Base-by-base conservation (phyloP, 2,888 invertebrate species). In the Altica lythri region DNA sequence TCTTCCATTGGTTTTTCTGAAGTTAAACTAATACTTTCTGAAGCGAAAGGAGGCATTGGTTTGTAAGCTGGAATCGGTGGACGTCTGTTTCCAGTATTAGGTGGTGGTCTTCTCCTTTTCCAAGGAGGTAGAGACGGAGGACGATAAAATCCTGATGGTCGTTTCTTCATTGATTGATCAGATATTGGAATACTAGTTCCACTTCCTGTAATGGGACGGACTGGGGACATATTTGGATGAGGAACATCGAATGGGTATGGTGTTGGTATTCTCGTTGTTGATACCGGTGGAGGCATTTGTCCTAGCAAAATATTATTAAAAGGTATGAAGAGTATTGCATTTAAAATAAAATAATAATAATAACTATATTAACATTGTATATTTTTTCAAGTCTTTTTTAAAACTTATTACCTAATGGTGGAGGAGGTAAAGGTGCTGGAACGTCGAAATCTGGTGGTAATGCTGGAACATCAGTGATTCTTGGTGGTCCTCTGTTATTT, bases 401-500 rank as follows among this genome's bases (percentile, higher is more conserved):
- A 37, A 35, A 32, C 8, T 34, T 14, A 2, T 34, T 34, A 34
- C 34, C 34, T 16, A 34, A 9, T 1, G 64, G 61, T 10, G 75
- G 75, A 0, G 74, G 73, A 14, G 78, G 75, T 65, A 80, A 71
- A 64, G 79, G 79, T 6, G 79, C 77, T 1, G 81, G 80, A 0
- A 80, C 74, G 64, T 87, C 86, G 59, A 85, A 84, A 55, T 87
- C 86, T n/a, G 85, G 81, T 0, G 85, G 84, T 18, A 89, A 65
- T 0, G 85, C 84, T 32, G 88, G 88, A 0, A 87, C 81, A 65
- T 92, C 91, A 0, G 89, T 85, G 61, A 92, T 89, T 60, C 91
- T 82, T 0, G 94, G 93, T 0, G 94, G 95, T 0, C 93, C 94
- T 54, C 95, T 78, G 71, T 95, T 92, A 69, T 95, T 95, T 10